Evolutionary conservation across 1,140 invertebrate species (phyloP), one percentile per base, ranked within the genome.

Genomic region (Dufourea novaeangliae): DNA sequence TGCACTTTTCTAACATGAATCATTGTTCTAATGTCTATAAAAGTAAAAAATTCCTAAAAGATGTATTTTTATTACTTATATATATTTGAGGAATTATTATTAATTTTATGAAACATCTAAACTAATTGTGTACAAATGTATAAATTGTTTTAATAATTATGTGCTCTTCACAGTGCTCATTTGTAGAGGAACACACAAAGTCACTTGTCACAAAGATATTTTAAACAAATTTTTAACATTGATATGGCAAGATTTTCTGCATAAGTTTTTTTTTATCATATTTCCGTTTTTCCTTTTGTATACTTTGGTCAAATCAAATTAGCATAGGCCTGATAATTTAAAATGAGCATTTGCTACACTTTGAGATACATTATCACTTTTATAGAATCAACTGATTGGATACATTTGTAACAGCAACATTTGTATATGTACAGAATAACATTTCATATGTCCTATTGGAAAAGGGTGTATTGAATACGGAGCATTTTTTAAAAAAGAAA

Each of bases 351-450:
- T 63, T 14, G 50, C 2, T 37, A 34, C 41, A 41, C 29, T 61
- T 64, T 37, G 34, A 67, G 22, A 57, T 32, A 22, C 20, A 68
- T 69, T 72, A n/a, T 57, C 61, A 71, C 50, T 57, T 62, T 70
- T 83, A 68, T 69, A 79, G 17, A 78, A 56, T 69, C 56, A 63
- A 69, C 32, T 56, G 79, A 85, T 46, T 81, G 74, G 79, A 81
- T 80, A 29, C 50, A 71, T 84, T 84, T 84, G 77, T 84, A 84
- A 83, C 67, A 83, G 63, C 52, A 64, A 75, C 27, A 66, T 57
- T 62, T 57, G 32, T 50, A 76, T 37, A 41, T 25, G 27, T 11
- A 2, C 67, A 74, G 25, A 5, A 32, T 69, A 69, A 34, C 10
- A 20, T 41, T 29, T 6, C 7, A 75, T 44, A 41, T 25, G 46